phyloP scores from a whole-genome alignment of 2,797 vertebrate species.

The Cyprinodon diabolis region DNA sequence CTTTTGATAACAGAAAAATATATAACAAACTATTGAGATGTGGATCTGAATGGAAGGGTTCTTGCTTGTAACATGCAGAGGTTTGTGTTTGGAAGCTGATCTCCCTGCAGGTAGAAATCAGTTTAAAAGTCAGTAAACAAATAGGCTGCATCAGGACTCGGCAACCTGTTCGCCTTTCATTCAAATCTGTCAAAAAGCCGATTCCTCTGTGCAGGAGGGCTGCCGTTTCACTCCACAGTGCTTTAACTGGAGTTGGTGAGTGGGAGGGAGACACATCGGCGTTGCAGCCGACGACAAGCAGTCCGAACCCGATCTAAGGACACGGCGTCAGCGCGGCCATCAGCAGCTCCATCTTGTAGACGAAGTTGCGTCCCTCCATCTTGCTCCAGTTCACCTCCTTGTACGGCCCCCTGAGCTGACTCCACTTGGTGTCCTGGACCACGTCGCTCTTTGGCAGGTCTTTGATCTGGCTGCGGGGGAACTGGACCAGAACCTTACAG shows the following conservation, averaged over 20 bases:
- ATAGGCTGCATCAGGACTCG: no score
- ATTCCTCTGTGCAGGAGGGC: neutral
- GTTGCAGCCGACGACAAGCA: no score
- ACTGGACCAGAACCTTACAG: conserved; percentile 93
- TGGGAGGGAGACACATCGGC: neutral
- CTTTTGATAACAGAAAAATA: neutral
- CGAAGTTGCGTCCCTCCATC: conserved; percentile 98
- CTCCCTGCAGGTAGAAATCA: neutral
- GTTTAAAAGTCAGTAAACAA: neutral
- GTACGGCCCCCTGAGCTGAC: conserved; percentile 89
- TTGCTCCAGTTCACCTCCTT: conserved; percentile 95
- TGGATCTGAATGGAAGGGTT: neutral
- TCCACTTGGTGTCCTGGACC: conserved; percentile 95
- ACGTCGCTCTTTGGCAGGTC: conserved; percentile 92
- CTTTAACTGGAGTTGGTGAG: neutral
- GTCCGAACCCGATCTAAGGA: conserved; percentile 45
- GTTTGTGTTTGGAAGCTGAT: conserved; percentile 3
- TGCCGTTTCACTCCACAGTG: neutral
- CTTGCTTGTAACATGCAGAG: neutral
- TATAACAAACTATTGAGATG: neutral
- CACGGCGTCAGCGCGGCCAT: conserved; percentile 95
- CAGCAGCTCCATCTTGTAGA: conserved; percentile 98
- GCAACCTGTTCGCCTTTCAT: neutral
- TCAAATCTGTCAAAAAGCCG: neutral
- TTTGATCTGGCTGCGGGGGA: conserved; percentile 90